Evolutionary conservation across 2,888 invertebrate genomes (phyloP), one percentile per base, ranked within the genome.

Genomic region (Hoplodrina blanda): DNA sequence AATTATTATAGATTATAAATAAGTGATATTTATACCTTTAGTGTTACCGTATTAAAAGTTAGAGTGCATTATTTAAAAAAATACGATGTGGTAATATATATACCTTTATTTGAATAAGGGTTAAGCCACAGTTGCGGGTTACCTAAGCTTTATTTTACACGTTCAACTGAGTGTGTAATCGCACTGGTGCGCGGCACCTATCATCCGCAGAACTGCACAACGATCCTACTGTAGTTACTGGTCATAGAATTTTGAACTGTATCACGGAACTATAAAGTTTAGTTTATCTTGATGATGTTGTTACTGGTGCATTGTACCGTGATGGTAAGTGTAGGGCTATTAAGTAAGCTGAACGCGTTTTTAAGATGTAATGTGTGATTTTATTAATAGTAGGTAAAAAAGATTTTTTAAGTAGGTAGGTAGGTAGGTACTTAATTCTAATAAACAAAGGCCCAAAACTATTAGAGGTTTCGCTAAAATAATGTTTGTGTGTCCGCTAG

Each of bases 91-190:
- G n/a, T n/a, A n/a, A n/a, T n/a, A n/a, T n/a, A n/a, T n/a, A n/a
- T n/a, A n/a, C n/a, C n/a, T n/a, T n/a, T n/a, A n/a, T n/a, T n/a
- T n/a, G n/a, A n/a, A n/a, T n/a, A n/a, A n/a, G n/a, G n/a, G n/a
- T 75, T 73, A 56, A 55, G 49, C 69, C 54, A 57, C 63, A 77
- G 67, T 57, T 37, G 62, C 44, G 25, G 52, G 66, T 25, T 72
- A 69, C 57, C 63, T 77, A 80, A 76, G 76, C 67, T 68, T 83
- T 79, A 85, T 85, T 88, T 90, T 89, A 88, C 86, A 87, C 85
- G 88, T 81, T 80, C 85, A 85, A 76, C 86, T 72, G 86, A 87
- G 86, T 90, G 88, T 87, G 88, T 91, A 91, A 93, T 91, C 85
- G 80, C 65, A 77, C 76, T 81, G 82, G 87, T 89, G 87, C 87